Evolutionary conservation across 1,140 invertebrate species (phyloP).

Genomic region (Coelopa frigida): DNA sequence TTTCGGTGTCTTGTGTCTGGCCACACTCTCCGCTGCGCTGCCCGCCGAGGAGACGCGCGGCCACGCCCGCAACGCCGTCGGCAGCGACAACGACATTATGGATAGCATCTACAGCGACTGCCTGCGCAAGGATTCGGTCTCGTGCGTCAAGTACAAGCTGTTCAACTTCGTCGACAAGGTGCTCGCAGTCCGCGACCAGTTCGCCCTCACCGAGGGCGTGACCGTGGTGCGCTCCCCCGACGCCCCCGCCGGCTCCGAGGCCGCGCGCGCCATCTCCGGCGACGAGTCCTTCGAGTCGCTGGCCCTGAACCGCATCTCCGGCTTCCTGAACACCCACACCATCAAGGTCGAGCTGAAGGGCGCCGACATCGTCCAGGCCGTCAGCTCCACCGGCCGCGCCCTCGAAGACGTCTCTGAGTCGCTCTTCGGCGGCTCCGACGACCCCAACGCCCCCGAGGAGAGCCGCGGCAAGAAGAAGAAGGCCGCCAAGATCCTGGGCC

Average conservation of each 20-base stretch:
- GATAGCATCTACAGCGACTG: slow-evolving; percentile 69
- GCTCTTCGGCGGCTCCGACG: slow-evolving; percentile 50
- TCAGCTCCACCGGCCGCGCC: slow-evolving; percentile 67
- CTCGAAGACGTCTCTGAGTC: slow-evolving; percentile 63
- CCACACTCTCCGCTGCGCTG: slow-evolving; percentile 50
- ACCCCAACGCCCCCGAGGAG: slow-evolving; percentile 51
- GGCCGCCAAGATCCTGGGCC: slow-evolving; percentile 68
- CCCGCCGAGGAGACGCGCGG: slow-evolving; percentile 58
- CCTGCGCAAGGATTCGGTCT: slow-evolving; percentile 67
- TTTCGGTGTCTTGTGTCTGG: slow-evolving; percentile 49
- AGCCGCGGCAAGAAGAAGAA: slow-evolving; percentile 74
- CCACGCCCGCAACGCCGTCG: slow-evolving; percentile 52
- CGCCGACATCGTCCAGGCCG: slow-evolving; percentile 69
- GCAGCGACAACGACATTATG: slow-evolving; percentile 66
- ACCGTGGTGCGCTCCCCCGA: slow-evolving; percentile 68
- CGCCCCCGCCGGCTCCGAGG: slow-evolving; percentile 54
- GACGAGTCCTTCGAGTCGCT: slow-evolving; percentile 61
- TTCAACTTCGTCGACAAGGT: slow-evolving; percentile 77
- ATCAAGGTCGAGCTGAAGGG: slow-evolving; percentile 79
- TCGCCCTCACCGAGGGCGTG: slow-evolving; percentile 69
- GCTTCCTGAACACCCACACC: slow-evolving; percentile 69
- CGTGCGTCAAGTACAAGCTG: slow-evolving; percentile 76
- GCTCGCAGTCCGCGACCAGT: slow-evolving; percentile 66
- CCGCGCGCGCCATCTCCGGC: slow-evolving; percentile 58
- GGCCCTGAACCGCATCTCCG: slow-evolving; percentile 57